These are phyloP conservation scores for Eleginops maclovinus DNA, from an alignment of 2,113 vertebrate genomes.

Conservation along the genomic window DNA sequence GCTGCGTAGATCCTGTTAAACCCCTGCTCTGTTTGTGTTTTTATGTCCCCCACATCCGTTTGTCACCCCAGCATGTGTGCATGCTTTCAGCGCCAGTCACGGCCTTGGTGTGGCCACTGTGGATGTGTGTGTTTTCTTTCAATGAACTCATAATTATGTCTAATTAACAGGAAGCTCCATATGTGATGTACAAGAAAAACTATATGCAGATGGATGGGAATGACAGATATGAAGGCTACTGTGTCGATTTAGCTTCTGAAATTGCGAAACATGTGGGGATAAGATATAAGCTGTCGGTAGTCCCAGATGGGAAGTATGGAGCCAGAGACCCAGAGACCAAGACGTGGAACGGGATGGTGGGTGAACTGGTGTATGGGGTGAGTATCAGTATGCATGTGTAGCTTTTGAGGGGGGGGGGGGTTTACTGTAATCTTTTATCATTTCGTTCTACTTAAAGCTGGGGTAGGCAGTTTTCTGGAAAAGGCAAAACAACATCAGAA, in stretches of 20 bases:
- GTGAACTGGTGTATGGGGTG: conserved; percentile 99
- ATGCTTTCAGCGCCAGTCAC: conserved; percentile 17
- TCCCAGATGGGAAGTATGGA: conserved; percentile 96
- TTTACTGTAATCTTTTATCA: neutral
- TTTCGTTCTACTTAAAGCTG: neutral
- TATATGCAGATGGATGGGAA: conserved; percentile 95
- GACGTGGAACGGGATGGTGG: conserved; percentile 99
- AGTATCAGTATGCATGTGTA: conserved; percentile 77
- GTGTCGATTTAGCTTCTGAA: conserved; percentile 99
- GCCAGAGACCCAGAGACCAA: conserved; percentile 97
- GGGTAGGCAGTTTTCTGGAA: no score
- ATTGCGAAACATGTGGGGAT: conserved; percentile 99
- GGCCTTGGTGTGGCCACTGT: conserved; percentile 51
- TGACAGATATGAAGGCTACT: conserved; percentile 99
- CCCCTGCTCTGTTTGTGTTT: conserved; percentile 47
- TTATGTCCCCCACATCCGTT: conserved; percentile 30
- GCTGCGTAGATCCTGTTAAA: conserved; percentile 37
- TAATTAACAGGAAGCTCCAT: conserved; percentile 96
- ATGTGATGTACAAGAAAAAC: conserved; percentile 99
- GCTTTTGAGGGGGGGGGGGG: neutral
- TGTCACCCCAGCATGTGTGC: conserved; percentile 59
- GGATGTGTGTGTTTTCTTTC: conserved; percentile 43
- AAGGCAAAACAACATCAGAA: no score
- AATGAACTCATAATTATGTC: conserved; percentile 80
- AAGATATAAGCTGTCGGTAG: conserved; percentile 96